These are phyloP conservation scores for Watsonalla binaria DNA, from an alignment of 2,888 invertebrate species.

Conservation along the genomic window DNA sequence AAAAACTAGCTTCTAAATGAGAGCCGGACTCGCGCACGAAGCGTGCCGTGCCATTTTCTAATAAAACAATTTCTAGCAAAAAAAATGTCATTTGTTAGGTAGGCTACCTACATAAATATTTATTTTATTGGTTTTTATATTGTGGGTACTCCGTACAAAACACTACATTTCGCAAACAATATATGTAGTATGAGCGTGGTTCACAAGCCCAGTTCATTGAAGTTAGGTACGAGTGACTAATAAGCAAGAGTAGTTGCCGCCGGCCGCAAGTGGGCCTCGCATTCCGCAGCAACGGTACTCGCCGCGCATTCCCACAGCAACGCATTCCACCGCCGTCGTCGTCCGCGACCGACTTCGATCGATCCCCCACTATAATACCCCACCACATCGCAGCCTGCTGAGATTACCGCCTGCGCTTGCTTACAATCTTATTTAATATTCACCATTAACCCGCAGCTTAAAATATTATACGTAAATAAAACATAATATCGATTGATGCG, in stretches of 20 bases:
- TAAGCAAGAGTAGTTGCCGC: slow-evolving; percentile 40
- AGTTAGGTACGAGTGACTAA: slow-evolving; percentile 61
- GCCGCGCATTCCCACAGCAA: slow-evolving; percentile 71
- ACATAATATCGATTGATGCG: too few relatives aligned
- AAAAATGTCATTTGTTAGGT: too few relatives aligned
- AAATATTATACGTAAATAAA: neutral
- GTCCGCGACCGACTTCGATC: slow-evolving; percentile 49
- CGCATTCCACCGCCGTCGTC: slow-evolving; percentile 63
- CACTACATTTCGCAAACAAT: slow-evolving; percentile 4
- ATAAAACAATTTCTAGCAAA: too few relatives aligned
- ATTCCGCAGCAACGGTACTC: slow-evolving; percentile 76
- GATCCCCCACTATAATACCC: too few relatives aligned
- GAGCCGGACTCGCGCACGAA: too few relatives aligned
- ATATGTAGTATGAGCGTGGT: slow-evolving; percentile 6
- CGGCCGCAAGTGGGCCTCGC: slow-evolving; percentile 70
- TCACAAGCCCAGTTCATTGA: slow-evolving; percentile 25
- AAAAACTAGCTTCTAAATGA: too few relatives aligned
- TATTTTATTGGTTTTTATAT: too few relatives aligned
- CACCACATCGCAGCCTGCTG: slow-evolving; percentile 16
- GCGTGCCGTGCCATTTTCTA: too few relatives aligned
- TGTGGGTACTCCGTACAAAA: neutral
- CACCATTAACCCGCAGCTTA: slow-evolving; percentile 16
- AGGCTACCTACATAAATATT: too few relatives aligned
- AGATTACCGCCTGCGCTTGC: neutral
- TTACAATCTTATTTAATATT: neutral